Evolutionary conservation across 1,140 invertebrate species (phyloP).

Genomic region (Drosophila suzukii): DNA sequence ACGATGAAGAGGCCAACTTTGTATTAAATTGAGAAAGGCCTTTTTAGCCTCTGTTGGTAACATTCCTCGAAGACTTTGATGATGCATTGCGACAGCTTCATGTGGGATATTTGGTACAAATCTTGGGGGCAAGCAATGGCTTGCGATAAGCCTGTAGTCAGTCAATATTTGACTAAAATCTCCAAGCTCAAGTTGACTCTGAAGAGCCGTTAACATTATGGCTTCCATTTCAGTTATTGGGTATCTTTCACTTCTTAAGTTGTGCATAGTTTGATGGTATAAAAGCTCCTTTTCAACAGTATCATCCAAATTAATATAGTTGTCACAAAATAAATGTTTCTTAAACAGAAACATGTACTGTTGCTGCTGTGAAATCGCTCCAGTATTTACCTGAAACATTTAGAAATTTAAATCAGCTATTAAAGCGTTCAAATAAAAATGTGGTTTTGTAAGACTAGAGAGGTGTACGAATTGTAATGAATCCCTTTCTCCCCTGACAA

Average conservation of each 20-base stretch:
- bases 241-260: slow-evolving; percentile 94
- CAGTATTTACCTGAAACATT: slow-evolving; percentile 32
- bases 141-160: slow-evolving; percentile 91
- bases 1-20: slow-evolving; percentile 96
- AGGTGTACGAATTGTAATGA: too few species aligned
- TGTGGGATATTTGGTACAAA: slow-evolving; percentile 90
- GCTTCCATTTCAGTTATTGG: slow-evolving; percentile 97
- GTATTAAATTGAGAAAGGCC: slow-evolving; percentile 96
- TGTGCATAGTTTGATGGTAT: slow-evolving; percentile 97
- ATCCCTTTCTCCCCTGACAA: too few species aligned
- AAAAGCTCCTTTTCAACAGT: slow-evolving; percentile 97
- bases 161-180: slow-evolving; percentile 90
- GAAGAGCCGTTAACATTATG: slow-evolving; percentile 96
- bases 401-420: too few species aligned
- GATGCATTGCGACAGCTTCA: slow-evolving; percentile 93
- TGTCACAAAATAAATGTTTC: slow-evolving; percentile 96
- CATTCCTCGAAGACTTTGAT: slow-evolving; percentile 94
- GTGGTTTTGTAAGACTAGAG: too few species aligned
- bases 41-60: slow-evolving; percentile 94
- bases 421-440: too few species aligned
- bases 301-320: slow-evolving; percentile 93
- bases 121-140: slow-evolving; percentile 93
- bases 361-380: slow-evolving; percentile 56
- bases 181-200: slow-evolving; percentile 96
- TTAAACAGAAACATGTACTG: slow-evolving; percentile 92